Percentiles rank a stretch among this genome's conserved stretches.
Conservation (phyloP, 2,888 invertebrate genomes). For the Rhagonycha fulva region DNA sequence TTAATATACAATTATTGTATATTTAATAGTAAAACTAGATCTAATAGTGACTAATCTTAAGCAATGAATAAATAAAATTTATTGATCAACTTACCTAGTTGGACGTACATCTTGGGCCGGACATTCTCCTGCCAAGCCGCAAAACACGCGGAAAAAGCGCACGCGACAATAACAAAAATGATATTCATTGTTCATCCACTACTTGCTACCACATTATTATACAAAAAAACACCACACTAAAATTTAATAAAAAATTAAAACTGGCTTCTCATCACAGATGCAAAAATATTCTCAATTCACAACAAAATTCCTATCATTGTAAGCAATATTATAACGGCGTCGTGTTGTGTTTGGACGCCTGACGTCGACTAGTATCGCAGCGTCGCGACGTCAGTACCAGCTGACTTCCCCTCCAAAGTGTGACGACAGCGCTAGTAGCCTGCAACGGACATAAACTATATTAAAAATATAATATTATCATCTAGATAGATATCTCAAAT, state of each 20-base stretch:
- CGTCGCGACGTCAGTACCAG: conserved; percentile 59
- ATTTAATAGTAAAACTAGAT: too few species aligned
- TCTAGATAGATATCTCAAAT: background rate
- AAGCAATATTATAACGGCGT: conserved; percentile 31
- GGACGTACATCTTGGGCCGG: conserved; percentile 90
- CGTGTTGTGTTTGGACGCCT: conserved; percentile 54
- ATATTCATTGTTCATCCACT: conserved; percentile 34
- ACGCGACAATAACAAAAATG: conserved; percentile 54
- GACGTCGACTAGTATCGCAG: conserved; percentile 62
- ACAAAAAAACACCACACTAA: conserved; percentile 26
- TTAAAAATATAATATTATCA: conserved; percentile 11
- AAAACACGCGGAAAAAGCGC: conserved; percentile 58
- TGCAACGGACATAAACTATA: conserved; percentile 51
- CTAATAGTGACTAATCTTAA: background rate
- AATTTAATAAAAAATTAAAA: conserved; percentile 21
- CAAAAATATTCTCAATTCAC: conserved; percentile 27
- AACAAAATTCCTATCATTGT: conserved; percentile 20
- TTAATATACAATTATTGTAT: background rate
- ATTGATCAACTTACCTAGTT: conserved; percentile 75
- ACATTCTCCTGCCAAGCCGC: conserved; percentile 90
- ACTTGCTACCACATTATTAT: conserved; percentile 33
- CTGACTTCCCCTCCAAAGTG: conserved; percentile 49
- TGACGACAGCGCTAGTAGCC: conserved; percentile 53
- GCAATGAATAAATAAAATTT: conserved; percentile 8
- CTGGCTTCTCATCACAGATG: conserved; percentile 42